These are phyloP conservation scores for Melieria picta DNA, from an alignment of 2,888 invertebrate genomes.

Conservation along the genomic window DNA sequence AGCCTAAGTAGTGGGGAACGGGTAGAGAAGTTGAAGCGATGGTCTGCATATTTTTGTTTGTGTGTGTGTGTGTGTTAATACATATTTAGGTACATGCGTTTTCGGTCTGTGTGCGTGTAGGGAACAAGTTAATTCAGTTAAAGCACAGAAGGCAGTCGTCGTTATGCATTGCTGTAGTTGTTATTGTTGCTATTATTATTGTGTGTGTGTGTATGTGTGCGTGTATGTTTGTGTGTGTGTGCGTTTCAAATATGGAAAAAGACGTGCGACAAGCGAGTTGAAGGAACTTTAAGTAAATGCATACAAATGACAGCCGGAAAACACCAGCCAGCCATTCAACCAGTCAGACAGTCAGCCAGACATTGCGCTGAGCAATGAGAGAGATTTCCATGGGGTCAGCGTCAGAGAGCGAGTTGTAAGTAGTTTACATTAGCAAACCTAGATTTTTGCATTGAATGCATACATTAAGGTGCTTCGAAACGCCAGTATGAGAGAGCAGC, in stretches of 20 bases:
- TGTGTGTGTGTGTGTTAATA: conserved; percentile 5
- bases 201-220: conserved; percentile 36
- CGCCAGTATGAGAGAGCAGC: no score
- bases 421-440: no score
- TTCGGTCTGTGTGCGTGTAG: conserved; percentile 22
- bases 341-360: no score
- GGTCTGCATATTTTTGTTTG: conserved; percentile 9
- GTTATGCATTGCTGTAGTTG: conserved; percentile 6
- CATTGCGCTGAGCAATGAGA: no score
- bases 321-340: conserved; percentile 14
- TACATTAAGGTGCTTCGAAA: no score
- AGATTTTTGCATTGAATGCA: no score
- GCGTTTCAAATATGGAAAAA: conserved; percentile 13
- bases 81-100: not conserved
- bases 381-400: no score
- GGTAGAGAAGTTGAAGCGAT: not conserved
- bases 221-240: conserved; percentile 54
- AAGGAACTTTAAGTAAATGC: conserved; percentile 62
- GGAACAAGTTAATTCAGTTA: conserved; percentile 64
- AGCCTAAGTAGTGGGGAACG: conserved; percentile 37
- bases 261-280: conserved; percentile 25
- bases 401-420: no score
- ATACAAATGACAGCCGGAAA: conserved; percentile 63
- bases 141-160: conserved; percentile 57
- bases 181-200: conserved; percentile 13